Conservation (phyloP, 2,888 invertebrate species). For the Drosophila recens region DNA sequence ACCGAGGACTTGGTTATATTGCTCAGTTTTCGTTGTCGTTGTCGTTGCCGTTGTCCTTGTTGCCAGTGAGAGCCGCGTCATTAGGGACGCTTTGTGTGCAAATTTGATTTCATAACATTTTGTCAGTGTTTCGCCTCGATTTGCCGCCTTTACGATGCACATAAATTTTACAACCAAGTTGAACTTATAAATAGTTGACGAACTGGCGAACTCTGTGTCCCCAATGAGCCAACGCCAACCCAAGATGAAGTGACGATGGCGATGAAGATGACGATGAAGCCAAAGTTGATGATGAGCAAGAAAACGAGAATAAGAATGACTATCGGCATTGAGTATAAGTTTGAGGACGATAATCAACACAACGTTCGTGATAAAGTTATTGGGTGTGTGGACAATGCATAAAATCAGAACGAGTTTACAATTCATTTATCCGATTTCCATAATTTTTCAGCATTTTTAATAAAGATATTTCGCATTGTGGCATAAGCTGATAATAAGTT, state of each 20-base stretch:
- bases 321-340: conserved; percentile 12
- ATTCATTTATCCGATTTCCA: conserved; percentile 21
- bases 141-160: conserved; percentile 70
- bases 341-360: conserved; percentile 4
- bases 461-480: background rate
- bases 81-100: conserved; percentile 76
- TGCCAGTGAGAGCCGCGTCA: conserved; percentile 47
- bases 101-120: conserved; percentile 80
- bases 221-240: conserved; percentile 16
- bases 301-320: conserved; percentile 43
- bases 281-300: conserved; percentile 20
- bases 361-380: conserved; percentile 14
- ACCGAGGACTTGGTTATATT: conserved; percentile 20
- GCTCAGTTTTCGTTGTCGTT: conserved; percentile 16
- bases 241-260: conserved; percentile 58
- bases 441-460: conserved; percentile 3
- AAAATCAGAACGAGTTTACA: conserved; percentile 19
- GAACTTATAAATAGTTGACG: conserved; percentile 75
- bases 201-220: conserved; percentile 38
- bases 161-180: conserved; percentile 72
- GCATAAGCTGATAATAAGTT: background rate
- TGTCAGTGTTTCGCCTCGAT: conserved; percentile 68
- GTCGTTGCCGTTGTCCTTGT: conserved; percentile 20
- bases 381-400: conserved; percentile 16
- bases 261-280: conserved; percentile 24